Percentiles rank a stretch among this genome's conserved stretches.
Evolutionary conservation across 2,113 vertebrate species (phyloP).

Genomic region (Dissostichus mawsoni): DNA sequence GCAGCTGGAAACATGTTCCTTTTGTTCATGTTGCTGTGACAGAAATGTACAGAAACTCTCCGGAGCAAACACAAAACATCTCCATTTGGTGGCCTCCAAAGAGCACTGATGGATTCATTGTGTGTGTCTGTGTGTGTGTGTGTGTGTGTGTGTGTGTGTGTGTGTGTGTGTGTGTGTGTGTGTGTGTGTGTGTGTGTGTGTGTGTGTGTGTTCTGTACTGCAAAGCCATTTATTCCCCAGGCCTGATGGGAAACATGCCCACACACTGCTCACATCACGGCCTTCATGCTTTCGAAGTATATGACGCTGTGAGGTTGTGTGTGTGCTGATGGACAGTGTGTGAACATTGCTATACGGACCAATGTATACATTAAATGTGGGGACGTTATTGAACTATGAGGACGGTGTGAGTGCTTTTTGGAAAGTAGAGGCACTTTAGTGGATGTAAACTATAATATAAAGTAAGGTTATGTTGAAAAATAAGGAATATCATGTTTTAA

Average conservation of each 20-base stretch:
- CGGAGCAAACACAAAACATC: background rate
- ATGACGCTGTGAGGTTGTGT: background rate
- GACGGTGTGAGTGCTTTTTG: too few species aligned
- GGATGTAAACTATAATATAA: too few species aligned
- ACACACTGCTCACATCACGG: background rate
- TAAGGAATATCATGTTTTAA: too few species aligned
- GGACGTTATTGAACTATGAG: background rate
- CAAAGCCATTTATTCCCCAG: constrained; percentile 48
- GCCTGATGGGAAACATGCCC: constrained; percentile 23
- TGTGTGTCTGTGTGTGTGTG: too few species aligned
- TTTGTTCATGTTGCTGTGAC: too few species aligned
- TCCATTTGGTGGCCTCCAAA: background rate
- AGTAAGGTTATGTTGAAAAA: too few species aligned
- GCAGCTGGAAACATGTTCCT: too few species aligned
- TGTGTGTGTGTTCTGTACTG: background rate
- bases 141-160: too few species aligned
- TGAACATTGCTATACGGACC: background rate
- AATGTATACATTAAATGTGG: background rate
- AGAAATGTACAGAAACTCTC: too few species aligned
- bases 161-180: too few species aligned
- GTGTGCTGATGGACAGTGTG: background rate
- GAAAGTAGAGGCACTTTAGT: too few species aligned
- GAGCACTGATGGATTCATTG: background rate
- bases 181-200: too few species aligned
- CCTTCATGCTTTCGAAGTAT: background rate